Conservation (phyloP, 2,797 vertebrate genomes). For the Crotalus adamanteus region DNA sequence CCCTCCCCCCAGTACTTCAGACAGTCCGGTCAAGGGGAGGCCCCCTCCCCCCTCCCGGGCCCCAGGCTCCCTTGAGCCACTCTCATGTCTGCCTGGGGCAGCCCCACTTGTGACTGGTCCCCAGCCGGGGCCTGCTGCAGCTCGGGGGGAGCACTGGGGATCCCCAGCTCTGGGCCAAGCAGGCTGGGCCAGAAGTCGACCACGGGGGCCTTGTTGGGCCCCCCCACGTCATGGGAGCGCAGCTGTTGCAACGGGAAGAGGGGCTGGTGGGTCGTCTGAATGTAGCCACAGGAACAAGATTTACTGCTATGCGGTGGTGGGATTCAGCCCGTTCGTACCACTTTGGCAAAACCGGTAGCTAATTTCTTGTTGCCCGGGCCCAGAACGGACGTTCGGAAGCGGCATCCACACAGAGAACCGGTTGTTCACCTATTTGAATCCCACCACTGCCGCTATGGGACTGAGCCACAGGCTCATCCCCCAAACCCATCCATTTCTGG, state of each 20-base stretch:
- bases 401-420: too few species aligned
- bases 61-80: background rate
- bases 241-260: background rate
- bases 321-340: too few species aligned
- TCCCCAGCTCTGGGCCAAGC: background rate
- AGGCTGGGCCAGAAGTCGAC: background rate
- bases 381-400: too few species aligned
- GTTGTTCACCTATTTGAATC: too few species aligned
- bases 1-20: background rate
- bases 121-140: background rate
- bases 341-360: too few species aligned
- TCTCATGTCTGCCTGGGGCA: background rate
- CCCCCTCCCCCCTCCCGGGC: too few species aligned
- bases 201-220: background rate
- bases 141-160: background rate
- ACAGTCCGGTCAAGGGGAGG: background rate
- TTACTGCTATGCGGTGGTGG: too few species aligned
- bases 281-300: background rate
- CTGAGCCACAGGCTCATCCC: background rate
- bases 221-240: background rate
- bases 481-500: background rate
- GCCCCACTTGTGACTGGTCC: background rate
- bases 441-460: too few species aligned
- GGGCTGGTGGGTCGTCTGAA: background rate
- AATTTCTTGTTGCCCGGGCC: too few species aligned